Evolutionary conservation across 2,113 vertebrate species (phyloP).

Genomic region (Indri indri): DNA sequence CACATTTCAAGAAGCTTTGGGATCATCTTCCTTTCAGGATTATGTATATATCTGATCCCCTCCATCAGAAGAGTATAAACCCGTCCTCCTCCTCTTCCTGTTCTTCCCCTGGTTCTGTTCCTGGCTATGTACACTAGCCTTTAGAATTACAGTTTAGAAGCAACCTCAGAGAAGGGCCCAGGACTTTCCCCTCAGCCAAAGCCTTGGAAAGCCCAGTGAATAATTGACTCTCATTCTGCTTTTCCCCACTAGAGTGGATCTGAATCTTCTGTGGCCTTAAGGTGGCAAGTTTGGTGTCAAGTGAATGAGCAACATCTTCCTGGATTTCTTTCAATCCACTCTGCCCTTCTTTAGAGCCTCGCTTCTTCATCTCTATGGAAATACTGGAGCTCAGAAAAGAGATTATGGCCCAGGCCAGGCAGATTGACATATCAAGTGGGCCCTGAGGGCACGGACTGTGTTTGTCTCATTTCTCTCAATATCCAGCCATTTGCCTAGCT

Average conservation of each 20-base stretch:
- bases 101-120: not conserved
- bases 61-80: not conserved
- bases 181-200: not conserved
- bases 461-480: not conserved
- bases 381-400: slow-evolving; percentile 1
- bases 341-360: not conserved
- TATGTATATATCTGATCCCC: not conserved
- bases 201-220: not conserved
- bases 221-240: not conserved
- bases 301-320: not conserved
- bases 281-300: not conserved
- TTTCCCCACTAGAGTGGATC: not conserved
- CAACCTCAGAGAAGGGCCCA: not conserved
- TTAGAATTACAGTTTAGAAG: not conserved
- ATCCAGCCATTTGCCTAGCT: not conserved
- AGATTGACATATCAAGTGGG: not conserved
- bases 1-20: not conserved
- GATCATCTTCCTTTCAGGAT: not conserved
- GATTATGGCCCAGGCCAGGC: not conserved
- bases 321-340: not conserved
- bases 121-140: not conserved
- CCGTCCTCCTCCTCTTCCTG: not conserved
- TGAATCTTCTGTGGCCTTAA: slow-evolving; percentile 1
- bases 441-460: not conserved
- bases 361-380: not conserved